Percentiles rank a stretch among this genome's conserved stretches.
phyloP scores from a whole-genome alignment of 2,888 invertebrate species.

The Ligdia adustata region DNA sequence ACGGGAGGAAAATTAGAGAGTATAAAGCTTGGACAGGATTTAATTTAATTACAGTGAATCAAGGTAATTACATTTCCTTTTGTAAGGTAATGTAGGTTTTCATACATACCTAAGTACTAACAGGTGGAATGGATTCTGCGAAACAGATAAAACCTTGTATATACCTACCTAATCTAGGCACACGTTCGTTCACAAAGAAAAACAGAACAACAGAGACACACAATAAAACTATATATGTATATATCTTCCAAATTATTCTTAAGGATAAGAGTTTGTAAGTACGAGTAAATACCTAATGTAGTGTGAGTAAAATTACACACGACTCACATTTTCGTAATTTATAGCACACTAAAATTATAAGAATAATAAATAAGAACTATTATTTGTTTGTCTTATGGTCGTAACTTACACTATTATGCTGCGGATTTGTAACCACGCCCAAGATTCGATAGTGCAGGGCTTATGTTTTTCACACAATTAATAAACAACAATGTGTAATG shows the following conservation, averaged over 20 bases:
- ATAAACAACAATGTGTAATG: constrained; percentile 29
- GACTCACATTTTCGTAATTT: too few species aligned
- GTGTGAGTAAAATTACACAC: too few species aligned
- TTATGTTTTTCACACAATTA: constrained; percentile 36
- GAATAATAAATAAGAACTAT: constrained; percentile 15
- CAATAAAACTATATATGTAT: too few species aligned
- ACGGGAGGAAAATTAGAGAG: constrained; percentile 6
- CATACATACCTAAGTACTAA: too few species aligned
- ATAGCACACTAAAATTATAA: constrained; percentile 2
- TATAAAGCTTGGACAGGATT: neutral
- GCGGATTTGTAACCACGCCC: constrained; percentile 19
- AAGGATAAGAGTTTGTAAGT: too few species aligned
- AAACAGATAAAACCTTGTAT: too few species aligned
- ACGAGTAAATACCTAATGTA: too few species aligned
- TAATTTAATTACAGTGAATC: neutral
- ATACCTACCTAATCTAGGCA: too few species aligned
- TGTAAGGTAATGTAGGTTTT: neutral
- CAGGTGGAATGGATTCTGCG: too few species aligned
- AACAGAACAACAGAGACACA: too few species aligned
- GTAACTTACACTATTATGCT: constrained; percentile 12
- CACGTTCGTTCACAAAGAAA: too few species aligned
- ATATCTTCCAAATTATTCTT: too few species aligned
- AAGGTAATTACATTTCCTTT: neutral
- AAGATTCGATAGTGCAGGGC: constrained; percentile 12
- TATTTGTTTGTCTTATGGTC: constrained; percentile 14